Percentiles rank a stretch among this genome's conserved stretches.
Evolutionary conservation across 2,113 vertebrate species (phyloP).

Genomic region (Sapajus apella): DNA sequence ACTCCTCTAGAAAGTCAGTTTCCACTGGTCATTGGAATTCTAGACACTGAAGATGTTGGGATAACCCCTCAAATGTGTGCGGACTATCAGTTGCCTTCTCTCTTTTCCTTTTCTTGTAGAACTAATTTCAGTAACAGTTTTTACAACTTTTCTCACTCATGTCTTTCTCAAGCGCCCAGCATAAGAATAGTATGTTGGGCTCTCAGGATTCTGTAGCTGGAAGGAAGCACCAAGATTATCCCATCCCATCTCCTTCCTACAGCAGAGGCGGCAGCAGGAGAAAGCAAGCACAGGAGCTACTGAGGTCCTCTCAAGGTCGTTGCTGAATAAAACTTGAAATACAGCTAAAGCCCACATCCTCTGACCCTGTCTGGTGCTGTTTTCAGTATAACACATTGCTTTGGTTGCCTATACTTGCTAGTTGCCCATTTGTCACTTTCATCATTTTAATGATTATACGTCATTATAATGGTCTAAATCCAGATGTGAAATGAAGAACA

Average conservation of each 20-base stretch:
- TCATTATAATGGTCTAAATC: slow-evolving; percentile 26
- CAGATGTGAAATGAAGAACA: not conserved
- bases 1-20: not conserved
- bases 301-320: not conserved
- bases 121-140: not conserved
- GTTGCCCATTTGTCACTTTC: slow-evolving; percentile 29
- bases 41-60: not conserved
- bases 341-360: not conserved
- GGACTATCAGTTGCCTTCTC: not conserved
- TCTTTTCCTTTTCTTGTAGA: not conserved
- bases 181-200: no score
- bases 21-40: not conserved
- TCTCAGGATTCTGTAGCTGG: not conserved
- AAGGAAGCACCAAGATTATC: not conserved
- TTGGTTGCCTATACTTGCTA: not conserved
- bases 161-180: not conserved
- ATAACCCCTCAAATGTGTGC: not conserved
- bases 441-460: not conserved
- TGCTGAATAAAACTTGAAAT: not conserved
- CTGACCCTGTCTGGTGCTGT: not conserved
- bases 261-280: not conserved
- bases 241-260: accelerated
- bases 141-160: not conserved
- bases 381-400: not conserved
- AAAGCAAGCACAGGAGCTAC: not conserved